Evolutionary conservation across 1,140 invertebrate species (phyloP).

Genomic region (Diorhabda elongata): DNA sequence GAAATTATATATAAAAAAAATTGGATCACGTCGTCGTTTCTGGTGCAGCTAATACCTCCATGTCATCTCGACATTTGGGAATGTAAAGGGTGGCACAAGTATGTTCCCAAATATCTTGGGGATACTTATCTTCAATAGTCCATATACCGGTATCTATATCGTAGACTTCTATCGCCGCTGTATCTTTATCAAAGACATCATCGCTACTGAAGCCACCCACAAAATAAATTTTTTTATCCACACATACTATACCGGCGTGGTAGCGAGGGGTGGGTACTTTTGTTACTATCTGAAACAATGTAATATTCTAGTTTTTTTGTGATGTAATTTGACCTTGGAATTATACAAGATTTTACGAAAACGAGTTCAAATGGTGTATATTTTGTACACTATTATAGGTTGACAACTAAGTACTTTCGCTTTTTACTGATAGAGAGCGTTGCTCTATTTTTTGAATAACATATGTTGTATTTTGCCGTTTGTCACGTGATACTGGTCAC

Average conservation of each 20-base stretch:
- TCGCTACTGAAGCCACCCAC: slow-evolving; percentile 68
- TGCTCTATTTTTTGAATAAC: too few relatives aligned
- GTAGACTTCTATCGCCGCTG: slow-evolving; percentile 61
- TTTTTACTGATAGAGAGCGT: too few relatives aligned
- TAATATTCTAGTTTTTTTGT: background rate
- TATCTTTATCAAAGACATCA: slow-evolving; percentile 62
- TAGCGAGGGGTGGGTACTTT: slow-evolving; percentile 63
- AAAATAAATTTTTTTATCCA: slow-evolving; percentile 63
- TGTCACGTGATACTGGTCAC: too few relatives aligned
- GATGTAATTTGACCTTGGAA: background rate
- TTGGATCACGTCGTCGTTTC: slow-evolving; percentile 26
- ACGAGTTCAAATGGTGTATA: too few relatives aligned
- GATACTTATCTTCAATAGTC: slow-evolving; percentile 59
- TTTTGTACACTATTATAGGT: too few relatives aligned
- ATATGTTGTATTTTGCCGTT: too few relatives aligned
- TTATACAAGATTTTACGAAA: too few relatives aligned
- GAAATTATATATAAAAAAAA: background rate
- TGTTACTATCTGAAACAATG: slow-evolving; percentile 47
- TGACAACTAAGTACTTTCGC: too few relatives aligned
- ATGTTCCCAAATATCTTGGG: slow-evolving; percentile 68
- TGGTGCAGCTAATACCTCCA: slow-evolving; percentile 35
- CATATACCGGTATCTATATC: slow-evolving; percentile 57
- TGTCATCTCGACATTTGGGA: slow-evolving; percentile 57
- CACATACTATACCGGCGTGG: slow-evolving; percentile 63
- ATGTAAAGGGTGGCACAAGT: slow-evolving; percentile 62